A percentile compares a stretch with the other conserved stretches of the same genome.
Evolutionary conservation across 2,797 vertebrate genomes (phyloP).

Genomic region (Neostethus bicornis): DNA sequence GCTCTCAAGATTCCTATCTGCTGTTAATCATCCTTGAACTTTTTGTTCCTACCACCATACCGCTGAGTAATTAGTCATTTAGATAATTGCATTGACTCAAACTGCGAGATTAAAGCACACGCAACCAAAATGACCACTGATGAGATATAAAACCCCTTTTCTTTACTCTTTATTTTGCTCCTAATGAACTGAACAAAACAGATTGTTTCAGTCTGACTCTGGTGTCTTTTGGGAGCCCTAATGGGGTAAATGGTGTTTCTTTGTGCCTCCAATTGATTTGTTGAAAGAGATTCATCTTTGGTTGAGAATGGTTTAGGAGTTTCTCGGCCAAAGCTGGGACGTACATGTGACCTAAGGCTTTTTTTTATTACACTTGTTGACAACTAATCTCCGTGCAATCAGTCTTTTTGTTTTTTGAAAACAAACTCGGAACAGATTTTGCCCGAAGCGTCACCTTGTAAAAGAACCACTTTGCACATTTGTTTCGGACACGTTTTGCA

Average conservation of each 20-base stretch:
- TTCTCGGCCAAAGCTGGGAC: slow-evolving; percentile 15
- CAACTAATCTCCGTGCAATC: slow-evolving; percentile 6
- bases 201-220: slow-evolving; percentile 30
- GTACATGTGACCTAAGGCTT: slow-evolving; percentile 23
- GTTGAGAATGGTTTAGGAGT: slow-evolving; percentile 10
- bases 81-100: slow-evolving; percentile 62
- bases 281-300: slow-evolving; percentile 28
- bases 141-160: slow-evolving; percentile 55
- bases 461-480: neutral
- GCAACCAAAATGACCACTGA: slow-evolving; percentile 56
- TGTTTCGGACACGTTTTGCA: neutral
- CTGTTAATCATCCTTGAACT: slow-evolving; percentile 62
- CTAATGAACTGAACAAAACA: slow-evolving; percentile 13
- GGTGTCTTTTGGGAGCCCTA: slow-evolving; percentile 32
- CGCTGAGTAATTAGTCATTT: slow-evolving; percentile 58
- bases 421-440: neutral
- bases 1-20: slow-evolving; percentile 44
- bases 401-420: neutral
- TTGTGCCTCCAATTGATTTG: slow-evolving; percentile 53
- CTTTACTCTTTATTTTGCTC: no score
- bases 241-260: slow-evolving; percentile 28
- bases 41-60: slow-evolving; percentile 30
- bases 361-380: slow-evolving; percentile 17
- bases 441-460: neutral
- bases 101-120: slow-evolving; percentile 50